These are phyloP conservation scores for Eulacestoma nigropectus DNA, from an alignment of 2,113 vertebrate species.

Conservation along the genomic window DNA sequence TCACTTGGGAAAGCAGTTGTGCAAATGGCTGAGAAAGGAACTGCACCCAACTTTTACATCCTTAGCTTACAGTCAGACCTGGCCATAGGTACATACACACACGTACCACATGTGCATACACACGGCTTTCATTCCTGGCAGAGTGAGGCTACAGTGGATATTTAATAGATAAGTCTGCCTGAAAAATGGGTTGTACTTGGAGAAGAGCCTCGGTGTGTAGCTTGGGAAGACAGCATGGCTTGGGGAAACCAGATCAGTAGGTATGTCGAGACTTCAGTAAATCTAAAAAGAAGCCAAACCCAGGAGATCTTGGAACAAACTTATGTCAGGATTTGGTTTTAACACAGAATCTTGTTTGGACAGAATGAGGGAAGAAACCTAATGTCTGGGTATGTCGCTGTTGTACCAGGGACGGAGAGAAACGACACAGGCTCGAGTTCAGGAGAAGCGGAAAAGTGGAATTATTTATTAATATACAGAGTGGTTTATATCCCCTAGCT, in stretches of 20 bases:
- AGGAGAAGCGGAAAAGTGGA: too few species aligned
- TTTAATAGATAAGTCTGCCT: not conserved
- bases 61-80: too few species aligned
- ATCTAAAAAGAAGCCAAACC: not conserved
- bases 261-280: not conserved
- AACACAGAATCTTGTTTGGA: not conserved
- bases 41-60: rapidly evolving
- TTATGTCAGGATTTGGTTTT: not conserved
- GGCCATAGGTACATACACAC: rapidly evolving
- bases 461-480: too few species aligned
- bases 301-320: not conserved
- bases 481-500: too few species aligned
- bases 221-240: not conserved
- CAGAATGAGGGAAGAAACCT: not conserved
- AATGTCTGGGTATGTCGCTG: too few species aligned
- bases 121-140: not conserved
- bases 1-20: not conserved
- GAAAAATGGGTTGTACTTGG: not conserved
- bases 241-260: not conserved
- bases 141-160: not conserved
- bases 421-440: too few species aligned
- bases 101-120: rapidly evolving
- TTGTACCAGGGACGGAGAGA: too few species aligned
- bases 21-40: not conserved
- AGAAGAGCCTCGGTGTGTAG: not conserved